These are phyloP conservation scores for Oreochromis niloticus DNA, from an alignment of 2,113 vertebrate genomes.

Conservation along the genomic window DNA sequence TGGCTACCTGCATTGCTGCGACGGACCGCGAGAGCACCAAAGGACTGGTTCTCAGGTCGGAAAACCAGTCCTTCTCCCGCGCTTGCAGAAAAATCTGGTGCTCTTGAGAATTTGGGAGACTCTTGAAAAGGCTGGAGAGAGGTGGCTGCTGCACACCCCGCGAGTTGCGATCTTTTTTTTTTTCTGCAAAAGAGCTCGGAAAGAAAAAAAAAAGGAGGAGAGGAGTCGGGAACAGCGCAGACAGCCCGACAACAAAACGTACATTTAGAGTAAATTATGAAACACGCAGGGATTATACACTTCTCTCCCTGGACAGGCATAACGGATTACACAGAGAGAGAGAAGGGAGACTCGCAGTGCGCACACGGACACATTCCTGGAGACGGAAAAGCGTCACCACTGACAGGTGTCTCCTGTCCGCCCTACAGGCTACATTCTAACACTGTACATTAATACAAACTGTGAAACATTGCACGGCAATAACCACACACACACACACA, in stretches of 20 bases:
- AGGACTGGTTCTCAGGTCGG: neutral
- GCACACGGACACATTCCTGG: constrained; percentile 47
- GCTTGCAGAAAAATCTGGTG: neutral
- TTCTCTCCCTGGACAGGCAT: constrained; percentile 14
- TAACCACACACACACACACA: constrained; percentile 48
- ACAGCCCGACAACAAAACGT: neutral
- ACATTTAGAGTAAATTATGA: constrained; percentile 28
- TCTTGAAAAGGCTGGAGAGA: neutral
- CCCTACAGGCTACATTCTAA: constrained; percentile 2
- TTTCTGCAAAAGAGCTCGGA: neutral
- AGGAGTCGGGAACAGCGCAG: neutral
- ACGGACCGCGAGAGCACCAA: neutral
- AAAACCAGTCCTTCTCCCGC: neutral
- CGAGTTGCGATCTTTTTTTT: neutral
- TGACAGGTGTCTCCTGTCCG: constrained; percentile 60
- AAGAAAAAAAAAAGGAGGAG: neutral
- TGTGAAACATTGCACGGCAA: neutral
- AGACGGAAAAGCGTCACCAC: constrained; percentile 38
- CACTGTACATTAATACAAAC: constrained; percentile 17
- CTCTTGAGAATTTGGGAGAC: neutral
- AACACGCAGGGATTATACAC: constrained; percentile 34
- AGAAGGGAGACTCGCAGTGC: neutral
- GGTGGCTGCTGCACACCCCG: neutral
- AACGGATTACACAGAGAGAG: constrained; percentile 20
- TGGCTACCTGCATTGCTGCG: constrained; percentile 25